A percentile compares a stretch with the other conserved stretches of the same genome.
phyloP scores from a whole-genome alignment of 37 sponge, comb jelly and placozoan genomes.

The Aplysina aerophoba region DNA sequence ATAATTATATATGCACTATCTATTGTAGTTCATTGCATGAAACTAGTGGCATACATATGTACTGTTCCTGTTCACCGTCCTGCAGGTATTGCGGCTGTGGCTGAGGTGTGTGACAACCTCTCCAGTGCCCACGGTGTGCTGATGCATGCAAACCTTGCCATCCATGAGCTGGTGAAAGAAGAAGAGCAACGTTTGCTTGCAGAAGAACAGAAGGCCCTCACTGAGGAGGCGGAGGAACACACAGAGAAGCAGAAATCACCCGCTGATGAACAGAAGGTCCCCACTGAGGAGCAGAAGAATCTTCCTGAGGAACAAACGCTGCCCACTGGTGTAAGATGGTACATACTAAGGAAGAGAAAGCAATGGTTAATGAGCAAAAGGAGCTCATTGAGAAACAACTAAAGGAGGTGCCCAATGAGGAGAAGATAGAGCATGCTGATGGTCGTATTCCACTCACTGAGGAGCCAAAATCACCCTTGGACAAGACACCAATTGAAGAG shows the following conservation, averaged over 20 bases:
- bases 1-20: no score
- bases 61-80: background rate
- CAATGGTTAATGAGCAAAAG: background rate
- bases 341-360: background rate
- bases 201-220: background rate
- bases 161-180: conserved; percentile 67
- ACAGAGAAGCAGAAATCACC: background rate
- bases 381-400: background rate
- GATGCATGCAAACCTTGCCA: conserved; percentile 65
- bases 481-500: no score
- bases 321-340: background rate
- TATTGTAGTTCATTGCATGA: no score
- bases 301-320: background rate
- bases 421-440: background rate
- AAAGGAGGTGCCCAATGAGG: background rate
- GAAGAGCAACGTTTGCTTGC: conserved; percentile 7
- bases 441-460: background rate
- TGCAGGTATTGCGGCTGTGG: conserved; percentile 32
- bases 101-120: conserved; percentile 35
- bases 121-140: conserved; percentile 62
- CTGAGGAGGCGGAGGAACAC: no score
- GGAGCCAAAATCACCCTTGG: no score
- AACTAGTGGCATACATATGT: no score
- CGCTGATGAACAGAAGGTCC: background rate
- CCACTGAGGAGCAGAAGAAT: background rate